A percentile compares a stretch with the other conserved stretches of the same genome.
Evolutionary conservation across 2,888 invertebrate species (phyloP).

Genomic region (Melanophora roralis): DNA sequence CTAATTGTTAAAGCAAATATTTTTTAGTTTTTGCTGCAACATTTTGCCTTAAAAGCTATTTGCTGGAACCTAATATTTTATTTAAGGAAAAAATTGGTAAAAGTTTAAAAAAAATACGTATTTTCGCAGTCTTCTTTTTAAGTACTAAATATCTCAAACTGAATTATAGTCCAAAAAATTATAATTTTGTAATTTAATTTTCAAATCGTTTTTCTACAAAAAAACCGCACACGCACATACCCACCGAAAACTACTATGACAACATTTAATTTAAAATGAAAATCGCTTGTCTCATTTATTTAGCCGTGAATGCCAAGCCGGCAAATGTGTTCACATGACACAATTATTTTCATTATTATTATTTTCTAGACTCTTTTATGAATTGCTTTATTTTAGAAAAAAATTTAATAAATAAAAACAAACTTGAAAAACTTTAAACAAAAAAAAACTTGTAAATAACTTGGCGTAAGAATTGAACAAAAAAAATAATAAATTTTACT

Average conservation of each 20-base stretch:
- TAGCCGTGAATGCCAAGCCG: slow-evolving; percentile 59
- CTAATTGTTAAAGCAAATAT: no score
- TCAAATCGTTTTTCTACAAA: background rate
- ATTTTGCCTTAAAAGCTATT: no score
- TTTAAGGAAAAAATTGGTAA: no score
- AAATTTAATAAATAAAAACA: background rate
- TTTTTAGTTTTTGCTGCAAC: no score
- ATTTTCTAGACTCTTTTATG: background rate
- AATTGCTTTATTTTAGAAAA: no score
- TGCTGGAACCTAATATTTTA: no score
- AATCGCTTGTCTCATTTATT: slow-evolving; percentile 50
- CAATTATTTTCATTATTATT: slow-evolving; percentile 43
- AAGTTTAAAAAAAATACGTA: no score
- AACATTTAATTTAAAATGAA: slow-evolving; percentile 24
- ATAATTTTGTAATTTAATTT: no score
- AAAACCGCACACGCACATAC: no score
- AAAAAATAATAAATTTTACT: background rate
- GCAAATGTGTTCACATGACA: slow-evolving; percentile 52
- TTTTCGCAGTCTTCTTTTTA: no score
- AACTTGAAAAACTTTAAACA: slow-evolving; percentile 20
- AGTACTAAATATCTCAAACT: no score
- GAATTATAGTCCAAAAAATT: no score
- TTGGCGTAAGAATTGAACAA: slow-evolving; percentile 23
- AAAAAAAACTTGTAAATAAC: slow-evolving; percentile 32
- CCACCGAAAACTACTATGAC: slow-evolving; percentile 15